phyloP scores from a whole-genome alignment of 23 tunicate genomes.

The Pegea sp. region DNA sequence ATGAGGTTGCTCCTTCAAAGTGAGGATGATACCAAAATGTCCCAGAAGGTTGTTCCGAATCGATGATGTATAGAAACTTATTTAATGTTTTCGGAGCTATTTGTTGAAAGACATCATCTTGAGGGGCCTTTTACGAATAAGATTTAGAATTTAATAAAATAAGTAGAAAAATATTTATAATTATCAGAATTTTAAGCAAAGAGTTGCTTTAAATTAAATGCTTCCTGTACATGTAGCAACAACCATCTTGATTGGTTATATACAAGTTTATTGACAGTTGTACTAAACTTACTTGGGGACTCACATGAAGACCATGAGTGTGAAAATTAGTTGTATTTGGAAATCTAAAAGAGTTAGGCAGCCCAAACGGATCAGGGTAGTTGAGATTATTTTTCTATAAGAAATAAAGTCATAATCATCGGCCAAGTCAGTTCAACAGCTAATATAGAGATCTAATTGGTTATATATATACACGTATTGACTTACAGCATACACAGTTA shows the following conservation, averaged over 20 bases:
- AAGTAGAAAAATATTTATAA: too few species aligned
- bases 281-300: slow-evolving; percentile 15
- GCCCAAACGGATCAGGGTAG: background rate
- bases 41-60: background rate
- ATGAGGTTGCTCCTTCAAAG: background rate
- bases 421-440: background rate
- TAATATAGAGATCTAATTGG: too few species aligned
- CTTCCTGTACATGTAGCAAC: too few species aligned
- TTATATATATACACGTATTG: too few species aligned
- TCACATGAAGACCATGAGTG: slow-evolving; percentile 72
- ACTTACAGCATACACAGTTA: too few species aligned
- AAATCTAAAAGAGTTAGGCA: background rate
- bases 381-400: too few species aligned
- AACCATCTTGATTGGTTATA: too few species aligned
- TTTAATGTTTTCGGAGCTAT: background rate
- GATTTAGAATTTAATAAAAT: too few species aligned
- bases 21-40: background rate
- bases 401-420: too few species aligned
- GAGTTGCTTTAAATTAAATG: too few species aligned
- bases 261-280: too few species aligned
- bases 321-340: slow-evolving; percentile 79
- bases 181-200: too few species aligned
- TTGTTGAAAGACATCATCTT: background rate
- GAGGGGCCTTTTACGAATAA: background rate
- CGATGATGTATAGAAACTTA: background rate